A percentile compares a stretch with the other conserved stretches of the same genome.
phyloP scores from a whole-genome alignment of 2,888 invertebrate species.

The Macaria liturata region DNA sequence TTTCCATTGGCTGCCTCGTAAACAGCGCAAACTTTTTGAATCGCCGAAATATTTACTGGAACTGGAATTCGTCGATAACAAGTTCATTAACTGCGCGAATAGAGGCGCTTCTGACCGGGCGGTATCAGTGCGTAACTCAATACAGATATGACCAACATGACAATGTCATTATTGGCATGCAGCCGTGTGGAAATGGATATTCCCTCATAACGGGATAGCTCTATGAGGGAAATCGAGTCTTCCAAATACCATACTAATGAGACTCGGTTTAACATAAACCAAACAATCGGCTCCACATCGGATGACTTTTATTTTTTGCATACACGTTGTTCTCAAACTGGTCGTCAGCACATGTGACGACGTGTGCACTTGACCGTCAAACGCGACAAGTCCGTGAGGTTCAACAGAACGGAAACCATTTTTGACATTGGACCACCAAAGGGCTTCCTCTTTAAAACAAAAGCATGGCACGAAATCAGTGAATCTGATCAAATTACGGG shows the following conservation, averaged over 20 bases:
- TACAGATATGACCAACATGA: not conserved
- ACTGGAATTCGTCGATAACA: conserved; percentile 27
- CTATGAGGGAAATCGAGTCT: not conserved
- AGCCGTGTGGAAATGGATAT: conserved; percentile 2
- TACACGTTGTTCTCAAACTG: too few species aligned
- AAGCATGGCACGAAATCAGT: conserved; percentile 21
- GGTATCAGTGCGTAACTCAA: not conserved
- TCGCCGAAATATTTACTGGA: conserved; percentile 36
- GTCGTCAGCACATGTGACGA: not conserved
- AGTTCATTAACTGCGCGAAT: conserved; percentile 16
- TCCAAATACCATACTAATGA: too few species aligned
- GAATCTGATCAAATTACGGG: conserved; percentile 19
- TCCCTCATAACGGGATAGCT: not conserved
- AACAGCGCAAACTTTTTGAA: conserved; percentile 42
- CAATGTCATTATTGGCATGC: conserved; percentile 5
- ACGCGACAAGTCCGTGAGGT: conserved; percentile 20
- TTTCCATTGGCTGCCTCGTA: conserved; percentile 45
- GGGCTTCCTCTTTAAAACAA: conserved; percentile 34
- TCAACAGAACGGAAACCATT: conserved; percentile 25
- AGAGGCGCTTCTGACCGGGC: not conserved
- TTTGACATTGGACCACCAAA: conserved; percentile 31
- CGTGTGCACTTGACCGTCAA: conserved; percentile 31
- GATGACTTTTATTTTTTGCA: too few species aligned
- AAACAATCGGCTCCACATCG: too few species aligned
- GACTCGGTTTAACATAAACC: too few species aligned